These are phyloP conservation scores for Oreochromis spilurus DNA, from an alignment of 2,113 vertebrate species.

Conservation along the genomic window DNA sequence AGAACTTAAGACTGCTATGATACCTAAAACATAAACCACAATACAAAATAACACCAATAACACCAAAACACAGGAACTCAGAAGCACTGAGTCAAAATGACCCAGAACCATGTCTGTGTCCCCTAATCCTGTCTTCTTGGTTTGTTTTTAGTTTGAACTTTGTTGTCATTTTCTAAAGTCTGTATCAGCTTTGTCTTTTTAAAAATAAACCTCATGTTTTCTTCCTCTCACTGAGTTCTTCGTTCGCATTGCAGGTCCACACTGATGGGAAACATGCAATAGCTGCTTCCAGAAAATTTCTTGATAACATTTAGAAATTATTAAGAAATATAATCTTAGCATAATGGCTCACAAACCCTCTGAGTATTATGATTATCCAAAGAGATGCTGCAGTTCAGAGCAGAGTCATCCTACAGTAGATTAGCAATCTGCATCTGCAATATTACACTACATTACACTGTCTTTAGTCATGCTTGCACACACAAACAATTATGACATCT, in stretches of 20 bases:
- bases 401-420: not conserved
- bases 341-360: not conserved
- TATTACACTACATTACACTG: not conserved
- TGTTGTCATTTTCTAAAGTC: not conserved
- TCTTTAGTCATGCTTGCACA: not conserved
- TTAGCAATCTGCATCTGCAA: not conserved
- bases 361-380: not conserved
- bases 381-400: not conserved
- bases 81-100: not conserved
- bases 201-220: not conserved
- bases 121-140: not conserved
- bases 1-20: not conserved
- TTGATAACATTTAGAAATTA: not conserved
- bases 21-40: accelerated
- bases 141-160: not conserved
- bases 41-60: not conserved
- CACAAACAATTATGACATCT: not conserved
- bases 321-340: not conserved
- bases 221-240: not conserved
- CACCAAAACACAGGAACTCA: not conserved
- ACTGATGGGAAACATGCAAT: not conserved
- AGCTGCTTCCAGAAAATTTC: not conserved
- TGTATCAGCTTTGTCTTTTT: not conserved
- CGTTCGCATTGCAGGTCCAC: not conserved
- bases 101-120: not conserved